Base-by-base conservation (phyloP, 2,888 invertebrate genomes). In the Agrochola macilenta region DNA sequence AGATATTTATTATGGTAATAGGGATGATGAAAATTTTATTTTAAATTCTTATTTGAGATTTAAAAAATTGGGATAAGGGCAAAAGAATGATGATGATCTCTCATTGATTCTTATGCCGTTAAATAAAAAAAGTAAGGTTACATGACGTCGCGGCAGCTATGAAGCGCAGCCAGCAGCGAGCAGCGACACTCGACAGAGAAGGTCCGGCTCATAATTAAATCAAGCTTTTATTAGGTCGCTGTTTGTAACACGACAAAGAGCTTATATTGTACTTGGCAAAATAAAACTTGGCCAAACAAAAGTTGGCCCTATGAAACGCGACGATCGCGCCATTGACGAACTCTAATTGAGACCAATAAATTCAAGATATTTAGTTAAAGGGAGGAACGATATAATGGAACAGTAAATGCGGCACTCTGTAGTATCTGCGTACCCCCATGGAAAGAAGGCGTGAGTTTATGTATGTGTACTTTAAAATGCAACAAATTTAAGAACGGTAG, bases 151-250 rank as follows among this genome's bases (percentile, higher is more conserved):
- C n/a, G 57, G 66, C 26, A 63, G 49, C 26, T 30, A 17, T 8
- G n/a, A 11, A 17, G 26, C 23, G 70, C 35, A 20, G 26, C 23
- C 26, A n/a, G 49, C 58, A 58, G 66, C 39, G 20, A 49, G 39
- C 46, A 70, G 77, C n/a, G 11, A 35, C 71, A 49, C 52, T 73
- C 69, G 68, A 74, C 66, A 12, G 54, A 66, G 52, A 64, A 39
- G 46, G 68, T 63, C 65, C 43, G 9, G 63, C 66, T 77, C 71
- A 72, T 83, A 81, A 86, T 83, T 74, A 74, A 77, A 83, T 86
- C 60, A 78, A 69, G 74, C 68, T 79, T 83, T 86, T 81, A 83
- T 79, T n/a, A 76, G 76, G 76, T 68, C 81, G 52, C 57, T 61
- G 77, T 64, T 83, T 74, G 74, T 49, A 26, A 52, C 65, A 54